Evolutionary conservation across 2,797 vertebrate genomes (phyloP).

Genomic region (Geotrypetes seraphini): DNA sequence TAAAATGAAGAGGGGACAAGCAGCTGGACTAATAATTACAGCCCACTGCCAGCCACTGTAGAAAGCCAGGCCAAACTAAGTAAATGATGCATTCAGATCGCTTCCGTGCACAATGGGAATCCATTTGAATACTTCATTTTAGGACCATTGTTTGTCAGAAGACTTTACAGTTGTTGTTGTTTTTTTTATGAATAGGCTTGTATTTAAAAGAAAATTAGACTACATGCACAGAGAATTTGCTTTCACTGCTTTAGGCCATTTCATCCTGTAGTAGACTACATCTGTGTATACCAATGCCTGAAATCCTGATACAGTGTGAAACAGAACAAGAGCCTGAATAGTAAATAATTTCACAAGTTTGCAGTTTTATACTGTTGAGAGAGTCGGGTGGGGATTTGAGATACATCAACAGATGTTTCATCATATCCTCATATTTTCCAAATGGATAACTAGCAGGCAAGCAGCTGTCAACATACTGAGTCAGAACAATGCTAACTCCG

Average conservation of each 20-base stretch:
- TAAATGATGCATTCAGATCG: constrained; percentile 14
- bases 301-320: constrained; percentile 2
- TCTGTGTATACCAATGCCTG: neutral
- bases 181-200: constrained; percentile 4
- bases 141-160: constrained; percentile 1
- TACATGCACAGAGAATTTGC: too few relatives aligned
- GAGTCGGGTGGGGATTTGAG: neutral
- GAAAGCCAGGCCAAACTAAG: constrained; percentile 4
- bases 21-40: constrained; percentile 18
- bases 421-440: constrained; percentile 23
- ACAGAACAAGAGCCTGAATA: constrained; percentile 22
- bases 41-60: constrained; percentile 2
- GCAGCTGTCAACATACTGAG: constrained; percentile 35
- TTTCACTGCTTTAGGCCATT: too few relatives aligned
- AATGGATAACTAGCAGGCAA: constrained; percentile 21
- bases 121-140: constrained; percentile 29
- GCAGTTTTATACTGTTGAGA: constrained; percentile 18
- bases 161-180: constrained; percentile 12
- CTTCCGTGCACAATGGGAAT: constrained; percentile 11
- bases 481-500: constrained; percentile 5
- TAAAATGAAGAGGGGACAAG: constrained; percentile 7
- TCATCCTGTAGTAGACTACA: constrained; percentile 6
- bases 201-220: constrained; percentile 4
- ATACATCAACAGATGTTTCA: constrained; percentile 22
- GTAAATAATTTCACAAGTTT: constrained; percentile 24